Evolutionary conservation across 2,888 invertebrate species (phyloP), one percentile per base, ranked within the genome.

Genomic region (Physocephala rufipes): DNA sequence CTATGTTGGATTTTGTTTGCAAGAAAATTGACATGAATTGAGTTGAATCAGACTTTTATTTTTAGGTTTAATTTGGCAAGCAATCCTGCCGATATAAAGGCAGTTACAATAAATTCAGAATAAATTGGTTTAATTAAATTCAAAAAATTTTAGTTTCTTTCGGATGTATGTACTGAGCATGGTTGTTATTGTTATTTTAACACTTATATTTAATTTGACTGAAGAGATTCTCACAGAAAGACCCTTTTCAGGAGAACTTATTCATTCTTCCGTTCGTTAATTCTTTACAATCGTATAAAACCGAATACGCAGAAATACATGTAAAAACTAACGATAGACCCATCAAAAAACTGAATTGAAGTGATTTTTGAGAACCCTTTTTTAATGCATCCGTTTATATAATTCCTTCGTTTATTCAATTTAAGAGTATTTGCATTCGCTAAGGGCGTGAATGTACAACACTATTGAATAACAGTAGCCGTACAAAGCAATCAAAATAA

Each of bases 61-160:
- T n/a, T n/a, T n/a, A n/a, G n/a, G n/a, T n/a, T n/a, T n/a, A n/a
- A n/a, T n/a, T n/a, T n/a, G n/a, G n/a, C n/a, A n/a, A n/a, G n/a
- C n/a, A n/a, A n/a, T n/a, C n/a, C n/a, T n/a, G n/a, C n/a, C n/a
- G n/a, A n/a, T n/a, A n/a, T n/a, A n/a, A n/a, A n/a, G n/a, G n/a
- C 67, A 2, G 21, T 21, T 55, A 55, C 19, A 64, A 61, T 61
- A 61, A 61, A 28, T 26, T 30, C n/a, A 63, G 55, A 73, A 70
- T 73, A 71, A 74, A 73, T 72, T 71, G 58, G 73, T 75, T 74
- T 75, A 74, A 74, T 75, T 75, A 74, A 75, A 73, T 71, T 65
- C 75, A 75, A 69, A 70, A 72, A 72, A 75, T 75, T 72, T 74
- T 74, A 67, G 73, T 73, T 71, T 74, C 71, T 71, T 73, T 70